A percentile compares a stretch with the other conserved stretches of the same genome.
phyloP scores from a whole-genome alignment of 2,113 vertebrate genomes.

The Dasypus novemcinctus region DNA sequence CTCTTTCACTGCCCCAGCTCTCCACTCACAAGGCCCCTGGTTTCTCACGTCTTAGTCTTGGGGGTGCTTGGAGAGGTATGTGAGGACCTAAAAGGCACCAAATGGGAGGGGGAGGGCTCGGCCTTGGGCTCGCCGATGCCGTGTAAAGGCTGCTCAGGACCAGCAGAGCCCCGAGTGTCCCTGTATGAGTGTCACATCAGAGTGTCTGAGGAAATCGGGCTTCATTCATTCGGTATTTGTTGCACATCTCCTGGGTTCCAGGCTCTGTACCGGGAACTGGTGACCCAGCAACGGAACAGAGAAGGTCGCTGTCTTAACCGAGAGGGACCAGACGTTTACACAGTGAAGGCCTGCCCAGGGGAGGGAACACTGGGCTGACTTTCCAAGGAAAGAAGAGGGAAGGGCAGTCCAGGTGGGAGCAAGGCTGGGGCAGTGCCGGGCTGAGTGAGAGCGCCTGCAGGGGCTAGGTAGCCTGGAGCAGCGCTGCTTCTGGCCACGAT shows the following conservation, averaged over 20 bases:
- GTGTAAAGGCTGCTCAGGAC: background rate
- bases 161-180: background rate
- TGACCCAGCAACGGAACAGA: background rate
- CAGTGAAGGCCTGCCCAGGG: background rate
- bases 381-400: background rate
- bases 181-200: background rate
- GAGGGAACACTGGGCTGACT: background rate
- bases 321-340: background rate
- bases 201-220: background rate
- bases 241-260: background rate
- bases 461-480: background rate
- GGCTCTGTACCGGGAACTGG: background rate
- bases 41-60: background rate
- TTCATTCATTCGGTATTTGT: background rate
- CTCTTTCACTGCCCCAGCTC: background rate
- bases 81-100: background rate
- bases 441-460: fast-evolving
- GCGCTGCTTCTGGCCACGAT: background rate
- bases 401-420: background rate
- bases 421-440: background rate
- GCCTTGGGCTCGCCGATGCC: background rate
- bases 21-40: background rate
- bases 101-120: background rate
- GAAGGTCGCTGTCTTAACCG: background rate
- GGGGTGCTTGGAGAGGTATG: background rate